Evolutionary conservation across 2,113 vertebrate species (phyloP), one percentile per base, ranked within the genome.

Genomic region (Notothenia rossii): DNA sequence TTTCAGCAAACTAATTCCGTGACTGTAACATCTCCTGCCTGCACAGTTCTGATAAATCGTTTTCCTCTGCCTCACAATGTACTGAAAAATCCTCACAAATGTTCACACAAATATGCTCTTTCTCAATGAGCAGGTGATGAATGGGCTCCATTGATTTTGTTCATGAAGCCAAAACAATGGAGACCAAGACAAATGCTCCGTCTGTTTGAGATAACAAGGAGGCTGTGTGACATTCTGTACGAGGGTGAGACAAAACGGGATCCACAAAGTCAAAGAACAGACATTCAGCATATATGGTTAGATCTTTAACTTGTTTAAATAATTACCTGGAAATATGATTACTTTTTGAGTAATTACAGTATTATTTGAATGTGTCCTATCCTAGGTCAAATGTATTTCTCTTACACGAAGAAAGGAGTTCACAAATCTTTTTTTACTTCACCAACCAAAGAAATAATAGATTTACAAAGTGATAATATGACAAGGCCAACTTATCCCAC

Each of bases 51-150:
- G 87, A 93, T 91, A 83, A 91, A 91, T 91, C 79, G 81, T 3
- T 14, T 65, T 71, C 17, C 22, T 29, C 61, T 46, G 78, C 59
- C 59, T 83, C 74, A 63, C 63, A 79, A 69, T 50, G 60, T 53
- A 75, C 61, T 46, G 69, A 81, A 65, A 67, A 88, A 81, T 86
- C 77, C 74, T 68, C 81, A 45, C 70, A 88, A 91, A 82, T 83
- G 76, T 81, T 89, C 83, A 87, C 77, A 83, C 91, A 92, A 91
- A 92, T 89, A 82, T 61, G 81, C 84, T 86, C 74, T 64, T 90
- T 89, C 90, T 59, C 79, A 88, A 88, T 81, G 82, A 85, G 74
- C 58, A 62, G 54, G 86, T 90, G 90, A 93, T 92, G 86, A 91
- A 93, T 83, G 88, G 72, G 86, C 82, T 67, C 66, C 72, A 88